These are phyloP conservation scores for Saimiri boliviensis DNA, from an alignment of 2,113 vertebrate genomes.

Conservation along the genomic window DNA sequence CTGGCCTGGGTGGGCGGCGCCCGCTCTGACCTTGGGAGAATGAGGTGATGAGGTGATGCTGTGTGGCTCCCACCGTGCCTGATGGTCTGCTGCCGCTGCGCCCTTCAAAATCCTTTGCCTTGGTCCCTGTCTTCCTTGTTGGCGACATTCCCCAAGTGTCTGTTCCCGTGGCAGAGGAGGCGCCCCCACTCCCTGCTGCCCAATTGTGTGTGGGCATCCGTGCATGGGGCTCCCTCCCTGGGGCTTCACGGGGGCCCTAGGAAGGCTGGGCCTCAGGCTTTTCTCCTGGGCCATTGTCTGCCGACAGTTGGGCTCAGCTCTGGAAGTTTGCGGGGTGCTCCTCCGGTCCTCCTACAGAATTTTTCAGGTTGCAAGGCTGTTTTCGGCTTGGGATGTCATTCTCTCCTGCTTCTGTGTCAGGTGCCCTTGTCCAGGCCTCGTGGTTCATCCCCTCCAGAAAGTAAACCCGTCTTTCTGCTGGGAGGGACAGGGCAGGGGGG, in stretches of 20 bases:
- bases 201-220: fast-evolving
- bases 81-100: neutral
- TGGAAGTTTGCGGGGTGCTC: neutral
- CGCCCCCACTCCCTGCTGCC: neutral
- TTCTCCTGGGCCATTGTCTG: neutral
- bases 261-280: neutral
- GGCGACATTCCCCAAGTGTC: neutral
- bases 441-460: neutral
- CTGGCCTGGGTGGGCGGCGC: too few relatives aligned
- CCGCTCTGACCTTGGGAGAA: neutral
- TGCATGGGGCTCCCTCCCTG: fast-evolving
- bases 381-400: fast-evolving
- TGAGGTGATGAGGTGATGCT: neutral
- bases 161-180: neutral
- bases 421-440: neutral
- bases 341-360: neutral
- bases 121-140: neutral
- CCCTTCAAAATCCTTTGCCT: neutral
- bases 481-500: neutral
- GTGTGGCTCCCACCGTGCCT: too few relatives aligned
- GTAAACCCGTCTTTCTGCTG: neutral
- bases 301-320: neutral
- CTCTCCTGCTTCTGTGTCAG: neutral
- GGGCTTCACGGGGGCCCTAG: neutral
- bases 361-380: too few relatives aligned